phyloP scores from a whole-genome alignment of 2,113 vertebrate species.

The Neolamprologus devosi region DNA sequence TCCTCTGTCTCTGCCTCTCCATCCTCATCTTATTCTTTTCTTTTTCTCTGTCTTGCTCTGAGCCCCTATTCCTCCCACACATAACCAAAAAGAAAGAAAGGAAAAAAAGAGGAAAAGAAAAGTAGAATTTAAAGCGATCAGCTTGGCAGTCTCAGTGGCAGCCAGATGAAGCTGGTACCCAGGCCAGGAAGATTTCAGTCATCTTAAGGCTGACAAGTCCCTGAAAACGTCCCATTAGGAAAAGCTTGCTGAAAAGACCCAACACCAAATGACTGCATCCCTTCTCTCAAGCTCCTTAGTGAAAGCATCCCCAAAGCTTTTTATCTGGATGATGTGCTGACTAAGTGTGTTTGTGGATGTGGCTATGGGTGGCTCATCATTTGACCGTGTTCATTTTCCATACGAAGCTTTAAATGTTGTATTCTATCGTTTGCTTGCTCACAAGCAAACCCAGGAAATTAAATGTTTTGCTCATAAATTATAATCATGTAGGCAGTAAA shows the following conservation, averaged over 20 bases:
- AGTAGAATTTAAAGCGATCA: constrained; percentile 59
- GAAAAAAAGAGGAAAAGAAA: neutral
- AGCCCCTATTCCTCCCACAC: constrained; percentile 63
- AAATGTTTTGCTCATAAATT: neutral
- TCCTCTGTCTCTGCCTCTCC: constrained; percentile 35
- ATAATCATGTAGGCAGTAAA: neutral
- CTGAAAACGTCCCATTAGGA: constrained; percentile 70
- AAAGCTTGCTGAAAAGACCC: constrained; percentile 60
- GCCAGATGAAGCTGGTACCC: constrained; percentile 47
- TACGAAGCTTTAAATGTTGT: neutral
- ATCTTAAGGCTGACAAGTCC: constrained; percentile 69
- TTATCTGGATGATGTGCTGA: constrained; percentile 59
- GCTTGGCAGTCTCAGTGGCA: constrained; percentile 50
- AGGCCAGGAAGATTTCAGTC: constrained; percentile 67
- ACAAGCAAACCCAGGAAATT: neutral
- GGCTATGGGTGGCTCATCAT: neutral
- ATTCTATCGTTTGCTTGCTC: neutral
- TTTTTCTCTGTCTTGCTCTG: constrained; percentile 48
- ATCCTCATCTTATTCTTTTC: constrained; percentile 63
- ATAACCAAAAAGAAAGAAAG: neutral
- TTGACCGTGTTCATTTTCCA: neutral
- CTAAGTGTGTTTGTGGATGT: constrained; percentile 16
- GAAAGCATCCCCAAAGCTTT: constrained; percentile 46
- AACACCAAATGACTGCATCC: constrained; percentile 51
- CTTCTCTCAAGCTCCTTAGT: constrained; percentile 63